Evolutionary conservation across 2,113 vertebrate species (phyloP).

Genomic region (Lota lota): DNA sequence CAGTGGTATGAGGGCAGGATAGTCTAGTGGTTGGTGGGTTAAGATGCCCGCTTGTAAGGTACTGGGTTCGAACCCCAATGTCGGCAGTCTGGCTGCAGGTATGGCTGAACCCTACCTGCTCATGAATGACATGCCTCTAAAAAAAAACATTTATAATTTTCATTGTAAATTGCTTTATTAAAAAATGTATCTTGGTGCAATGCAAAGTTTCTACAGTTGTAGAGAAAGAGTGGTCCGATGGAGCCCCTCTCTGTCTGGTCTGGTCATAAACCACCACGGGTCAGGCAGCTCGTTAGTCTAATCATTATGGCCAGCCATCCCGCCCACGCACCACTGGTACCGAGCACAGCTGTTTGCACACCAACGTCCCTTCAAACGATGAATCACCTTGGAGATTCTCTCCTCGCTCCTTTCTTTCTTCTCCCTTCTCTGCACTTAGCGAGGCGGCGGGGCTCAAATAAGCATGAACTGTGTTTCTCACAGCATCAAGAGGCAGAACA

Average conservation of each 20-base stretch:
- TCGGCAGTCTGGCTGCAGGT: no score
- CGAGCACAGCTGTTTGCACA: constrained; percentile 17
- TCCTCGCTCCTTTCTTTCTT: neutral
- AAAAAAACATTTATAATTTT: no score
- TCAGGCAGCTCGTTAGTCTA: constrained; percentile 17
- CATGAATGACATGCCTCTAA: no score
- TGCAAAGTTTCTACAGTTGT: neutral
- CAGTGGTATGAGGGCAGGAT: neutral
- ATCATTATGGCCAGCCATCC: constrained; percentile 22
- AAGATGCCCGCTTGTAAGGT: neutral
- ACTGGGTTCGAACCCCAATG: no score
- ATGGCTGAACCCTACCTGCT: no score
- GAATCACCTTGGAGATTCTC: constrained; percentile 37
- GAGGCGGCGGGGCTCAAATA: constrained; percentile 35
- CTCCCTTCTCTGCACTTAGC: constrained; percentile 19
- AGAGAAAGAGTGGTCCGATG: neutral
- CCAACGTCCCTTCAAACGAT: constrained; percentile 15
- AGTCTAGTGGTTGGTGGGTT: neutral
- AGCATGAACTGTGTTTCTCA: neutral
- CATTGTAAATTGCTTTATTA: no score
- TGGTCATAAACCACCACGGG: no score
- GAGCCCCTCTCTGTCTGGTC: constrained; percentile 10
- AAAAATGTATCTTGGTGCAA: no score
- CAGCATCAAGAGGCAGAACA: constrained; percentile 13
- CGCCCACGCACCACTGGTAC: constrained; percentile 32